Percentiles rank a stretch among this genome's conserved stretches.
phyloP scores from a whole-genome alignment of 92 coral and sea anemone genomes.

The Porites lobata region DNA sequence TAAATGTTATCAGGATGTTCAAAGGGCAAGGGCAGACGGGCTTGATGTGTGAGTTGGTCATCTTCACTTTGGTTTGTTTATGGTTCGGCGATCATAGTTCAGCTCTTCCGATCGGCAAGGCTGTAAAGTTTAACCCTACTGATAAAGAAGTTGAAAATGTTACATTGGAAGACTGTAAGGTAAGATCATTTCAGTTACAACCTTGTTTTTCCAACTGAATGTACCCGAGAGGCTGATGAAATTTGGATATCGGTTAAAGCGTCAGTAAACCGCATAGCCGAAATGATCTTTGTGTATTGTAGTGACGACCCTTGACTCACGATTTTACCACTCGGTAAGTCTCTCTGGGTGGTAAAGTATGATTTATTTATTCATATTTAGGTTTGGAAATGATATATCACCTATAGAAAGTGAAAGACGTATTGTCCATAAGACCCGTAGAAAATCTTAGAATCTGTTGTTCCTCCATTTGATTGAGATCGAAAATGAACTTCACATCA shows the following conservation, averaged over 20 bases:
- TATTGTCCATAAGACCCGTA: too few species aligned
- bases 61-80: not conserved
- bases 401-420: too few species aligned
- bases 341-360: too few species aligned
- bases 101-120: conserved; percentile 1
- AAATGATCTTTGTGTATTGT: too few species aligned
- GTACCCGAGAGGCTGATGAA: not conserved
- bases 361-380: too few species aligned
- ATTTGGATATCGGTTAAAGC: not conserved
- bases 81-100: not conserved
- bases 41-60: conserved; percentile 1
- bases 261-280: too few species aligned
- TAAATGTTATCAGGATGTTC: not conserved
- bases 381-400: too few species aligned
- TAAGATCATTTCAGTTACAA: not conserved
- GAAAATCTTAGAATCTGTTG: too few species aligned
- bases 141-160: not conserved
- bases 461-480: too few species aligned
- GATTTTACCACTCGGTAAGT: too few species aligned
- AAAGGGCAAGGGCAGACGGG: conserved; percentile 3
- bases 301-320: too few species aligned
- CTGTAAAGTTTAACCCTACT: not conserved
- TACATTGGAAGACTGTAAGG: not conserved
- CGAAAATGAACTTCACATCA: too few species aligned
- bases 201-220: not conserved